Base-by-base conservation (phyloP, 2,113 vertebrate species). In the Heterotis niloticus region DNA sequence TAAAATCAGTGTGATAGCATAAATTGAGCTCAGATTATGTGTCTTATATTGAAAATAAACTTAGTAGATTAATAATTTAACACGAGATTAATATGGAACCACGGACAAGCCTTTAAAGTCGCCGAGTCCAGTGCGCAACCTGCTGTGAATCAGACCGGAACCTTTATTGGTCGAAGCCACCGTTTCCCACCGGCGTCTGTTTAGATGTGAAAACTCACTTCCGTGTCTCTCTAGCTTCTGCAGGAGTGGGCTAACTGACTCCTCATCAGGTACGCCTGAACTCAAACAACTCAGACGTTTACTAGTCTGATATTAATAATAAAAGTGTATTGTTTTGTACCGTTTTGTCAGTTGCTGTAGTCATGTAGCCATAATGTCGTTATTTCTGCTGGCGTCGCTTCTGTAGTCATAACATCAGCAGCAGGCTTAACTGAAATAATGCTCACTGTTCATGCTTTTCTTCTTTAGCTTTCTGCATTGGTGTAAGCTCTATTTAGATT, bases 141-240 rank as follows among this genome's bases (percentile, higher is more conserved):
- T 17, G 59, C 20, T 62, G 13, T 62, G 59, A 62, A 62, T 62
- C 69, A 24, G 7, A 7, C 54, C 65, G 76, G 72, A 77, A 20
- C 29, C 9, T 11, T 64, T 52, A 56, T 57, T 18, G 52, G 54
- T 10, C 26, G 0, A 0, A n/a, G 81, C 24, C 1, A 1, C 74
- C 81, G 82, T 85, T 89, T 89, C 84, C 56, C 68, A 68, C 80
- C 89, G 89, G 83, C 4, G 60, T 88, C 80, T 88, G 88, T 83
- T 87, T 86, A 70, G 57, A 10, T 51, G 78, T 81, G 28, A 87
- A 68, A 60, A 26, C 24, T 23, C 66, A 62, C 77, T 78, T 78
- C 77, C 77, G 66, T 17, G 26, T 23, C 60, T 59, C 86, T 79
- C 28, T 64, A 83, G 78, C 28, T 26, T 60, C 10, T 23, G 13